Base-by-base conservation (phyloP, 2,113 vertebrate genomes). In the Miniopterus natalensis region DNA sequence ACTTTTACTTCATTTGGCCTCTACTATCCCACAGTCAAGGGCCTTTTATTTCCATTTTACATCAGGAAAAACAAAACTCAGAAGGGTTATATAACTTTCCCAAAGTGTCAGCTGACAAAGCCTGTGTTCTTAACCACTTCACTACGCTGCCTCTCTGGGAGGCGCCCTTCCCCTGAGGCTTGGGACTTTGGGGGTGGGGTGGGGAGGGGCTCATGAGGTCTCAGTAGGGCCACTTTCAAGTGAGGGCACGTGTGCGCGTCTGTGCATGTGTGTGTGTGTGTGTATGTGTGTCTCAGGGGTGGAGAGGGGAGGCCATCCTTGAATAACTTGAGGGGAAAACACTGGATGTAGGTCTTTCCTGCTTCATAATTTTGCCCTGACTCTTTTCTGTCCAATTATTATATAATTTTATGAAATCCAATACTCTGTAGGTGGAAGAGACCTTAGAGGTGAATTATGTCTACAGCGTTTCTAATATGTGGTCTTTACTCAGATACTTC, bases 41-140 rank as follows among this genome's bases (percentile, higher is more conserved):
- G 5, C 25, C 61, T 78, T n/a, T 70, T 68, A 92, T 4, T 5
- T 1, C 10, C 27, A 40, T 47, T 70, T 93, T 57, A 85, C 11
- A 83, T 40, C 18, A 68, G 36, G n/a, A 40, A 77, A 96, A 92
- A 65, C 2, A 71, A 92, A 84, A 71, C 40, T 91, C 57, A 92
- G 88, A 66, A 77, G 59, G 27, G 9, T 70, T 78, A 80, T 75
- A 25, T 49, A 77, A 65, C 1, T 51, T 77, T 45, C 78, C 63
- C 20, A 61, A 83, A 65, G 47, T 61, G 47, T 6, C 18, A 84
- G 36, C 25, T 94, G 11, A 3, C 15, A 80, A 73, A 78, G 18
- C 45, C 27, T 65, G 5, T 18, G 25, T 71, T 88, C 40, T 79
- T 84, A 65, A 74, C 20, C 49, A 66, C 31, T 61, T 61, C 36